phyloP scores from a whole-genome alignment of 2,888 invertebrate genomes.

The Drymonia ruficornis region DNA sequence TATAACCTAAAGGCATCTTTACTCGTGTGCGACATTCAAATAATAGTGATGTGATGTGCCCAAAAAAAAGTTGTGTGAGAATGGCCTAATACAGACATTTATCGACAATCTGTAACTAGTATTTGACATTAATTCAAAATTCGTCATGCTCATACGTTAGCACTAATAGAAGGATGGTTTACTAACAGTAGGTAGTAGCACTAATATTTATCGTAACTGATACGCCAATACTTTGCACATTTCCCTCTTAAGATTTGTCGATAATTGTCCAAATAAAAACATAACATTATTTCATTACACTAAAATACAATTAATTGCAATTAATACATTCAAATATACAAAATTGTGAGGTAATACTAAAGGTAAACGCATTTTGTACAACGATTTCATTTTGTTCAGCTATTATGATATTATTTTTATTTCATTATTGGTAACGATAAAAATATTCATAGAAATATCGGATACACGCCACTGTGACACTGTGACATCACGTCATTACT shows the following conservation, averaged over 20 bases:
- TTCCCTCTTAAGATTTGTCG: constrained; percentile 34
- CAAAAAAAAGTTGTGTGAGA: no score
- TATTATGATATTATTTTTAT: constrained; percentile 28
- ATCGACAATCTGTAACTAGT: constrained; percentile 38
- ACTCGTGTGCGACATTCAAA: no score
- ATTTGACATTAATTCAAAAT: not conserved
- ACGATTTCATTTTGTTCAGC: constrained; percentile 47
- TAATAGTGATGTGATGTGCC: no score
- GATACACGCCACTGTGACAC: not conserved
- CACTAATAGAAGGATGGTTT: no score
- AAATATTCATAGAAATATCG: no score
- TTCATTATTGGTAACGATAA: constrained; percentile 33
- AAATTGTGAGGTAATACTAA: constrained; percentile 55
- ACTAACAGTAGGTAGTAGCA: no score
- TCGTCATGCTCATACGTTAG: no score
- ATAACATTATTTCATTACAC: constrained; percentile 27
- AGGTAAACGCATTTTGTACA: constrained; percentile 65
- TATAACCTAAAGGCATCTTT: no score
- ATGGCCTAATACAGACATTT: constrained; percentile 9
- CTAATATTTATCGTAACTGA: no score
- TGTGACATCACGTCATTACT: not conserved
- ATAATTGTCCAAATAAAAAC: constrained; percentile 31
- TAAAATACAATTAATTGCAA: constrained; percentile 33
- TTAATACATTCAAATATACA: constrained; percentile 38
- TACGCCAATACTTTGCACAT: no score